Evolutionary conservation across 2,888 invertebrate species (phyloP).

Genomic region (Steromphala cineraria): DNA sequence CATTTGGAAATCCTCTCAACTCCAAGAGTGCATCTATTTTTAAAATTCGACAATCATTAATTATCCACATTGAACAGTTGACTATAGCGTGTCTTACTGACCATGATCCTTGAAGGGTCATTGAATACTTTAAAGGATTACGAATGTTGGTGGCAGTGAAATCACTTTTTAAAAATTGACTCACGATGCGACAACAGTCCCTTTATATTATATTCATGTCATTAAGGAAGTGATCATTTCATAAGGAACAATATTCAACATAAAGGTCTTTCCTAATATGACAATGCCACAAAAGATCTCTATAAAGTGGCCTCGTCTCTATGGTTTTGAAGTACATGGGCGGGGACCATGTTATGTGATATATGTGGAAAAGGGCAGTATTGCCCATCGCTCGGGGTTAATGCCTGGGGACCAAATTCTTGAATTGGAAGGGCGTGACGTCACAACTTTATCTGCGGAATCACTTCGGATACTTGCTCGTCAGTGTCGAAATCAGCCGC

Average conservation of each 20-base stretch:
- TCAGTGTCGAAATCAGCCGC: constrained; percentile 58
- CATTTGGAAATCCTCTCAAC: no score
- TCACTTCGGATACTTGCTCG: constrained; percentile 63
- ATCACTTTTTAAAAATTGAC: no score
- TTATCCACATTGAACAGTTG: no score
- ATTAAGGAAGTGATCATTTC: no score
- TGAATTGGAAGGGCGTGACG: constrained; percentile 71
- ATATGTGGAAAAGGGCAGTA: constrained; percentile 65
- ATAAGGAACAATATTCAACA: no score
- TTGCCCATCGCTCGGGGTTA: constrained; percentile 69
- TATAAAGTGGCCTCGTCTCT: constrained; percentile 69
- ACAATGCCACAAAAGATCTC: constrained; percentile 52
- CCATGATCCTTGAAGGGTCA: no score
- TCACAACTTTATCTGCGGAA: constrained; percentile 65
- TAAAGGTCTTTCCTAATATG: neutral
- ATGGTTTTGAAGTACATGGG: constrained; percentile 72
- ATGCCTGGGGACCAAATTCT: constrained; percentile 72
- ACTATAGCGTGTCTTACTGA: no score
- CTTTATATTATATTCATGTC: neutral
- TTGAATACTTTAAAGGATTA: no score
- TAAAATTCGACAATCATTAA: no score
- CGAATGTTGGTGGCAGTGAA: no score
- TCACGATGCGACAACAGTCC: no score
- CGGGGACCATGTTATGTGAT: constrained; percentile 72
- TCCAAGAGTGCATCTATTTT: no score